Percentiles rank a stretch among this genome's conserved stretches.
phyloP scores from a whole-genome alignment of 2,888 invertebrate genomes.

The Amphipyra berbera region DNA sequence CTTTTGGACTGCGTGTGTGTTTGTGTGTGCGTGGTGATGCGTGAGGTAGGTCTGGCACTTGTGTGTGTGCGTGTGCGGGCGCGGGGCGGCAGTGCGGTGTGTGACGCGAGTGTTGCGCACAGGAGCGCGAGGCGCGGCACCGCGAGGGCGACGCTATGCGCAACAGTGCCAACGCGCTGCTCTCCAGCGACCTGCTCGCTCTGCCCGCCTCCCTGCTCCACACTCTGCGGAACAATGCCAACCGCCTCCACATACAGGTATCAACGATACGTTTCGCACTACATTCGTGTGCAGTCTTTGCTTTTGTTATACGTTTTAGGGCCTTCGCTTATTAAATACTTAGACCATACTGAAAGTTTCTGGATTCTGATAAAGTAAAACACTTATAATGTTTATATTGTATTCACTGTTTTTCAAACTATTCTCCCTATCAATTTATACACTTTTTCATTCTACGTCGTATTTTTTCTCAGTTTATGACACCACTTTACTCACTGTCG shows the following conservation, averaged over 20 bases:
- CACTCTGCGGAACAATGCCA: constrained; percentile 75
- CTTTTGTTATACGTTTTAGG: constrained; percentile 7
- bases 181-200: constrained; percentile 92
- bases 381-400: too few species aligned
- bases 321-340: constrained; percentile 12
- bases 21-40: background rate
- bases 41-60: background rate
- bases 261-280: constrained; percentile 19
- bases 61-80: constrained; percentile 6
- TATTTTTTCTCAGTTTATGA: too few species aligned
- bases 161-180: constrained; percentile 94
- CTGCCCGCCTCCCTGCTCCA: constrained; percentile 87
- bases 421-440: too few species aligned
- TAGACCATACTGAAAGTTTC: too few species aligned
- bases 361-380: too few species aligned
- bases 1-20: too few species aligned
- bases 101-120: constrained; percentile 54
- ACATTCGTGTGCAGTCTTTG: constrained; percentile 6
- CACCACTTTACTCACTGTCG: too few species aligned
- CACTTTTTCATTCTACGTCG: too few species aligned
- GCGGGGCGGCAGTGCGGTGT: constrained; percentile 18
- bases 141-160: constrained; percentile 91
- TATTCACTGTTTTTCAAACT: too few species aligned
- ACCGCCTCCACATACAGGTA: constrained; percentile 81
- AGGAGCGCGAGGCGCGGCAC: constrained; percentile 61